These are phyloP conservation scores for Labroides dimidiatus DNA, from an alignment of 2,797 vertebrate genomes.

Conservation along the genomic window DNA sequence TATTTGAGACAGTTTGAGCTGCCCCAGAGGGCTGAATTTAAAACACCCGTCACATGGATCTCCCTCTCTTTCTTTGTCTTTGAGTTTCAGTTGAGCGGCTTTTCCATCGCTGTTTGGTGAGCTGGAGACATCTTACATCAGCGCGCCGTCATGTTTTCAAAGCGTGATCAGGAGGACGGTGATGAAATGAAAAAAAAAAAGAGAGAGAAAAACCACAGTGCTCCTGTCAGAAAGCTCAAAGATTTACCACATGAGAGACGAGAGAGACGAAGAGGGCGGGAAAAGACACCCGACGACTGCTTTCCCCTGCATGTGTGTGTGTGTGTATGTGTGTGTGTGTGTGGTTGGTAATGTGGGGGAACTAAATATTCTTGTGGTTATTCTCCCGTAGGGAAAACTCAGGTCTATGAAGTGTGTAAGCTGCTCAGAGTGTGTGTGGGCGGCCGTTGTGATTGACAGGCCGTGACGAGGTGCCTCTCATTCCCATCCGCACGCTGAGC, in stretches of 20 bases:
- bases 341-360: conserved; percentile 68
- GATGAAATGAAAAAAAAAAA: conserved; percentile 51
- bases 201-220: conserved; percentile 36
- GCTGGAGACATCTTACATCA: conserved; percentile 56
- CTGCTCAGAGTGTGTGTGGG: conserved; percentile 54
- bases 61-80: conserved; percentile 9
- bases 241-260: conserved; percentile 51
- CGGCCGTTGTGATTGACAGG: conserved; percentile 68
- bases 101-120: conserved; percentile 29
- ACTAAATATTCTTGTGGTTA: conserved; percentile 77
- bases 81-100: conserved; percentile 11
- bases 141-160: conserved; percentile 55
- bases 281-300: conserved; percentile 27
- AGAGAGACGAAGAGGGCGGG: conserved; percentile 18
- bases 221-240: conserved; percentile 62
- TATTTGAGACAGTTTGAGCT: conserved; percentile 4
- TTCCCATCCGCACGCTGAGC: conserved; percentile 67
- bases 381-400: conserved; percentile 66
- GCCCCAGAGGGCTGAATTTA: neutral
- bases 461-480: conserved; percentile 74
- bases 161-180: conserved; percentile 49
- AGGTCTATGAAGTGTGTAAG: conserved; percentile 76
- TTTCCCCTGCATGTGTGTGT: conserved; percentile 7
- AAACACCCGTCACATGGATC: conserved; percentile 17
- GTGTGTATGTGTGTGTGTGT: conserved; percentile 28